Conservation (phyloP, 2,113 vertebrate genomes). For the Oceanodroma tethys region DNA sequence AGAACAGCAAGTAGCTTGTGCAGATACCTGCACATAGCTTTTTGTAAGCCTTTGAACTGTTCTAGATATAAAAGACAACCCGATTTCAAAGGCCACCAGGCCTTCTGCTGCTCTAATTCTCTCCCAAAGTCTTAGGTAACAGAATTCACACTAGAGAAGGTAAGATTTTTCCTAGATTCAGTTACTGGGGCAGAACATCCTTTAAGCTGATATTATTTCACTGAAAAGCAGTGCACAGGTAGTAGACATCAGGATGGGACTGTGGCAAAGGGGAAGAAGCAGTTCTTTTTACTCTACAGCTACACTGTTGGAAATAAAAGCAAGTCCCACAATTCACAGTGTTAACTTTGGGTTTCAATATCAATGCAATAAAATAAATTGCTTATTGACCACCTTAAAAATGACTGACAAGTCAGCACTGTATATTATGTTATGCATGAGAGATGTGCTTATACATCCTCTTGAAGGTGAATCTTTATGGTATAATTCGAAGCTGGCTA, state of each 20-base stretch:
- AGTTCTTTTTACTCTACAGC: background rate
- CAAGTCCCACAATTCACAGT: background rate
- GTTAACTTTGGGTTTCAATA: background rate
- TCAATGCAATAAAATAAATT: conserved; percentile 23
- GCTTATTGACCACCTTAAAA: conserved; percentile 24
- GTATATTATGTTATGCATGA: background rate
- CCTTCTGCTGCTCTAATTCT: conserved; percentile 26
- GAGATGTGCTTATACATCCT: background rate
- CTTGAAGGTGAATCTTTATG: background rate
- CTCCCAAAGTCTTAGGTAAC: background rate
- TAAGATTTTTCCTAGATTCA: background rate
- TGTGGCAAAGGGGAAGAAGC: background rate
- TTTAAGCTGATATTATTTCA: background rate
- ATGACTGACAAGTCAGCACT: background rate
- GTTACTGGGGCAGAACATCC: background rate
- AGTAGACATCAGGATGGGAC: background rate
- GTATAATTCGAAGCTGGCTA: background rate
- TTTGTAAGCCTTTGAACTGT: conserved; percentile 53
- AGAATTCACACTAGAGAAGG: background rate
- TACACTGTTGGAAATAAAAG: background rate
- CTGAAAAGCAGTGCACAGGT: background rate
- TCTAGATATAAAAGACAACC: conserved; percentile 26
- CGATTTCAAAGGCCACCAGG: conserved; percentile 41
- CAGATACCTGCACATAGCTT: background rate
- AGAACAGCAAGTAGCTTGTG: conserved; percentile 19